Percentiles rank a stretch among this genome's conserved stretches.
These are phyloP conservation scores for Nilaparvata lugens DNA, from an alignment of 1,140 invertebrate genomes.

Conservation along the genomic window DNA sequence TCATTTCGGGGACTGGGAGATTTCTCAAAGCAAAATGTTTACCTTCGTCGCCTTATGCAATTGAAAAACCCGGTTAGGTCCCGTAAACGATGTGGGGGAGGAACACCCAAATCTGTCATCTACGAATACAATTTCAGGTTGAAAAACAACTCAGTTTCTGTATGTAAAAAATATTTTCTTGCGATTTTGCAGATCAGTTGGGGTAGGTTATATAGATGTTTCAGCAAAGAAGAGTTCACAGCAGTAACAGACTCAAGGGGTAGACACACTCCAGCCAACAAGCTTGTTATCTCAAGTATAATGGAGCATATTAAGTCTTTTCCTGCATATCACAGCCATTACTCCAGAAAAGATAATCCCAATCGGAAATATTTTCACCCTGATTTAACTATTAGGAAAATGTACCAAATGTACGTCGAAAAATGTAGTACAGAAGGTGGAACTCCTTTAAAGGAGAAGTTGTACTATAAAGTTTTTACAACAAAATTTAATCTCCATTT, in stretches of 20 bases:
- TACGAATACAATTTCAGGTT: background rate
- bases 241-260: conserved; percentile 4
- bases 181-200: conserved; percentile 10
- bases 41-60: background rate
- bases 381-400: conserved; percentile 39
- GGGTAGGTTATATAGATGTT: conserved; percentile 12
- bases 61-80: background rate
- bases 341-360: conserved; percentile 35
- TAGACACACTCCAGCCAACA: conserved; percentile 4
- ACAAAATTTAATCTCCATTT: conserved; percentile 27
- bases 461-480: conserved; percentile 41
- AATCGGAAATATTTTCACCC: conserved; percentile 39
- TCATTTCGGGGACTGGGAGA: conserved; percentile 10
- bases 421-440: conserved; percentile 34
- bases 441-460: conserved; percentile 37
- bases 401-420: conserved; percentile 38
- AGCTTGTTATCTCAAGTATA: conserved; percentile 8
- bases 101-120: background rate
- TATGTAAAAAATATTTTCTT: conserved; percentile 12
- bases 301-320: conserved; percentile 12
- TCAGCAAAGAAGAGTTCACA: conserved; percentile 9
- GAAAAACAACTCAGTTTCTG: background rate
- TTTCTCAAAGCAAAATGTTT: conserved; percentile 4
- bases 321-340: conserved; percentile 18
- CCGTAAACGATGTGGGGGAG: background rate